These are phyloP conservation scores for Nephrotoma appendiculata DNA, from an alignment of 2,888 invertebrate genomes.

Conservation along the genomic window DNA sequence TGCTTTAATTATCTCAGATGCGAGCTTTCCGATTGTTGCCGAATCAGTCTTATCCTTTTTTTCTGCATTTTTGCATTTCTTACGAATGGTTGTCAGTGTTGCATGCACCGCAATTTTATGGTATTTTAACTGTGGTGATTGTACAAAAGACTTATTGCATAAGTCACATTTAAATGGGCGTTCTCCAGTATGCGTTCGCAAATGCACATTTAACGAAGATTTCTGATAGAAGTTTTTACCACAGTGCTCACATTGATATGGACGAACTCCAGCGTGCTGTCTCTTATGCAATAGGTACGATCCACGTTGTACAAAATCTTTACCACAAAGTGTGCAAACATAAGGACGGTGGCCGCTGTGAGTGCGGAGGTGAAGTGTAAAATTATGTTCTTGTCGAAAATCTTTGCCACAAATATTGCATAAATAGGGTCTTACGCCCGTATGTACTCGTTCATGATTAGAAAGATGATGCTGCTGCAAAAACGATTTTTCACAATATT, in stretches of 20 bases:
- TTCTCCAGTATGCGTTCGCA: constrained; percentile 13
- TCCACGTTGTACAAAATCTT: constrained; percentile 12
- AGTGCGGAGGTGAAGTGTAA: constrained; percentile 10
- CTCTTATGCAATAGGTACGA: constrained; percentile 13
- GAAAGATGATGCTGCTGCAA: constrained; percentile 12
- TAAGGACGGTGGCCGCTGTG: constrained; percentile 12
- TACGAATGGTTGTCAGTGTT: not conserved
- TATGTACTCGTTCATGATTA: constrained; percentile 13
- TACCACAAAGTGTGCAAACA: constrained; percentile 11
- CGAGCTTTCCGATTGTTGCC: not conserved
- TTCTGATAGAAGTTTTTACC: constrained; percentile 13
- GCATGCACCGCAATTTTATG: constrained; percentile 11
- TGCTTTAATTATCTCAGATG: not conserved
- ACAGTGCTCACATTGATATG: constrained; percentile 14
- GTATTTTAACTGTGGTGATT: constrained; percentile 13
- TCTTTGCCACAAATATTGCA: constrained; percentile 14
- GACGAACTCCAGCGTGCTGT: constrained; percentile 11
- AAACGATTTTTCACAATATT: constrained; percentile 13
- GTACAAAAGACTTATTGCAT: constrained; percentile 10
- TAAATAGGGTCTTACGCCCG: constrained; percentile 10
- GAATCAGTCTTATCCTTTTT: not conserved
- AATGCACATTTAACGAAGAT: constrained; percentile 12
- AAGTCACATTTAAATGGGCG: constrained; percentile 12
- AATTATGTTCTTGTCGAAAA: constrained; percentile 12
- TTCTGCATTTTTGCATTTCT: not conserved